These are phyloP conservation scores for Bedellia somnulentella DNA, from an alignment of 2,888 invertebrate genomes.

Conservation along the genomic window DNA sequence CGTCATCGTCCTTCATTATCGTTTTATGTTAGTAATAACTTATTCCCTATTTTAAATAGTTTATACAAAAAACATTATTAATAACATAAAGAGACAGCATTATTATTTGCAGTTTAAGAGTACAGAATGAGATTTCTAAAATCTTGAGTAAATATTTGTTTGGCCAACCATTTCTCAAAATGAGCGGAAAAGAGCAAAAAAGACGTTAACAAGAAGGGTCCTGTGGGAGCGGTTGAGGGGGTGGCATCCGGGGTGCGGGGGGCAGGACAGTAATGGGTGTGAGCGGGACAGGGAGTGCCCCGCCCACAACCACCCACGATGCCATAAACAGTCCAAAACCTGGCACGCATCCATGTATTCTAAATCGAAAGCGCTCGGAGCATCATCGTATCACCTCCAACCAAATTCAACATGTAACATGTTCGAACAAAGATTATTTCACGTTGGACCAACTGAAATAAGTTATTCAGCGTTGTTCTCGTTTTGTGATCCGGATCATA, in stretches of 20 bases:
- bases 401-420: too few relatives aligned
- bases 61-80: too few relatives aligned
- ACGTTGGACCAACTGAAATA: too few relatives aligned
- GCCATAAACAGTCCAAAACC: slow-evolving; percentile 60
- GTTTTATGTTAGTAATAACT: too few relatives aligned
- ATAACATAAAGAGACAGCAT: slow-evolving; percentile 11
- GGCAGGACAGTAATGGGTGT: slow-evolving; percentile 14
- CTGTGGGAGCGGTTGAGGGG: slow-evolving; percentile 52
- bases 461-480: slow-evolving; percentile 47
- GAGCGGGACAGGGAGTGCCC: slow-evolving; percentile 33
- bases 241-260: slow-evolving; percentile 10
- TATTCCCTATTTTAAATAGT: too few relatives aligned
- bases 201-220: slow-evolving; percentile 53
- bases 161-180: slow-evolving; percentile 50
- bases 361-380: slow-evolving; percentile 56
- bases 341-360: slow-evolving; percentile 60
- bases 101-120: slow-evolving; percentile 35
- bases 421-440: too few relatives aligned
- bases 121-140: slow-evolving; percentile 53
- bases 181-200: slow-evolving; percentile 50
- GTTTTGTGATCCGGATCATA: slow-evolving; percentile 54
- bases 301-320: slow-evolving; percentile 61
- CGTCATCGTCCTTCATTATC: too few relatives aligned
- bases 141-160: slow-evolving; percentile 60
- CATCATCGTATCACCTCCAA: slow-evolving; percentile 19